Conservation (phyloP, 2,888 invertebrate species). For the Hypomecis atomaria region DNA sequence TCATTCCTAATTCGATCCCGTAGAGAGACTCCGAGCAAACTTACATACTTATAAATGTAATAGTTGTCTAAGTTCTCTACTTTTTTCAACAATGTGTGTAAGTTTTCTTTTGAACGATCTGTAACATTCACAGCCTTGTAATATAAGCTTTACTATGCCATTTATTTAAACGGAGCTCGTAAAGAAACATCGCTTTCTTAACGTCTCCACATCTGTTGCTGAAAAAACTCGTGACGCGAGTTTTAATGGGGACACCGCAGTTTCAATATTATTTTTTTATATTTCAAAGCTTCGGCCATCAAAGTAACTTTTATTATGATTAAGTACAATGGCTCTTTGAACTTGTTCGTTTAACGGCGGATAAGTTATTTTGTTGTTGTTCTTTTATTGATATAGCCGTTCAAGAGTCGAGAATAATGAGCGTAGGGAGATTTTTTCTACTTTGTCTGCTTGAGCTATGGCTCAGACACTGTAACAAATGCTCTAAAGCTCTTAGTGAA, state of each 20-base stretch:
- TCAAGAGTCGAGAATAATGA: slow-evolving; percentile 21
- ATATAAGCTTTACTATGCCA: slow-evolving; percentile 23
- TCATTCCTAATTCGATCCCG: no score
- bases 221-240: slow-evolving; percentile 14
- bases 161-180: slow-evolving; percentile 28
- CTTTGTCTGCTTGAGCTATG: neutral
- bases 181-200: slow-evolving; percentile 28
- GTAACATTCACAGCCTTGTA: slow-evolving; percentile 10
- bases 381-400: slow-evolving; percentile 33
- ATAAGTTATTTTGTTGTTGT: slow-evolving; percentile 35
- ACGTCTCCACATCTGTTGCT: slow-evolving; percentile 30
- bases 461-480: neutral
- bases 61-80: neutral
- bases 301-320: slow-evolving; percentile 36
- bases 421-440: slow-evolving; percentile 11
- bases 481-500: no score
- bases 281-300: slow-evolving; percentile 24
- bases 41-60: no score
- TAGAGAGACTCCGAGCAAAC: no score
- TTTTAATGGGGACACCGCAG: slow-evolving; percentile 28
- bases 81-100: slow-evolving; percentile 4
- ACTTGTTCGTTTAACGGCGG: slow-evolving; percentile 33
- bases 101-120: slow-evolving; percentile 1
- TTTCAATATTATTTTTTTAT: slow-evolving; percentile 32
- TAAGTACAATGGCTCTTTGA: slow-evolving; percentile 40